Conservation (phyloP, 2,113 vertebrate genomes). For the Macrotis lagotis region DNA sequence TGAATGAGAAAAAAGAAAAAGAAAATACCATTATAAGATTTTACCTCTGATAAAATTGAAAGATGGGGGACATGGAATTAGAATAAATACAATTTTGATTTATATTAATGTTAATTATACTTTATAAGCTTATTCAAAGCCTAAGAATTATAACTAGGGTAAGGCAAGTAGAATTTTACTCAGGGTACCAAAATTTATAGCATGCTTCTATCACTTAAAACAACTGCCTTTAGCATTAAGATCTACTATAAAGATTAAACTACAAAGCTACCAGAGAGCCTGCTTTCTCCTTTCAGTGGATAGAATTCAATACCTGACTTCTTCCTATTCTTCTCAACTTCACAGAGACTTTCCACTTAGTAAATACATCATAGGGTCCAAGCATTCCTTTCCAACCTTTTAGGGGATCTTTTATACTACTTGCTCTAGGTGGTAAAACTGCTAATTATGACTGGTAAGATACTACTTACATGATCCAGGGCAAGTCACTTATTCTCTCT, state of each 20-base stretch:
- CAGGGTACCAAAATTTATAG: background rate
- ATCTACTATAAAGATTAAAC: background rate
- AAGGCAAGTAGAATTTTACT: background rate
- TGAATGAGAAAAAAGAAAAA: background rate
- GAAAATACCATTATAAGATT: background rate
- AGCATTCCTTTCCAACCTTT: background rate
- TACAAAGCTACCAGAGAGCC: background rate
- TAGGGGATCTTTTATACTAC: background rate
- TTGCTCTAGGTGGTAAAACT: background rate
- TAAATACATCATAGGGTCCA: background rate
- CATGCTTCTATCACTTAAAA: background rate
- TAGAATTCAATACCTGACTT: background rate
- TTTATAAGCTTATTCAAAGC: background rate
- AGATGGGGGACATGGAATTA: background rate
- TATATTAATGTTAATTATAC: conserved; percentile 10
- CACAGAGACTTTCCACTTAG: background rate
- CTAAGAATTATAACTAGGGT: background rate
- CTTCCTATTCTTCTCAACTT: background rate
- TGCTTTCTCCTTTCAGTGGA: background rate
- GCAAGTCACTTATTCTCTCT: background rate
- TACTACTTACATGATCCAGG: background rate
- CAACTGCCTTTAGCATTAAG: background rate
- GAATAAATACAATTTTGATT: background rate
- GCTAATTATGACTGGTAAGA: background rate
- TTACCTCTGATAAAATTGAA: background rate